Percentiles rank a stretch among this genome's conserved stretches.
Evolutionary conservation across 64 coral and sea anemone species (phyloP).

Genomic region (Pocillopora verrucosa): DNA sequence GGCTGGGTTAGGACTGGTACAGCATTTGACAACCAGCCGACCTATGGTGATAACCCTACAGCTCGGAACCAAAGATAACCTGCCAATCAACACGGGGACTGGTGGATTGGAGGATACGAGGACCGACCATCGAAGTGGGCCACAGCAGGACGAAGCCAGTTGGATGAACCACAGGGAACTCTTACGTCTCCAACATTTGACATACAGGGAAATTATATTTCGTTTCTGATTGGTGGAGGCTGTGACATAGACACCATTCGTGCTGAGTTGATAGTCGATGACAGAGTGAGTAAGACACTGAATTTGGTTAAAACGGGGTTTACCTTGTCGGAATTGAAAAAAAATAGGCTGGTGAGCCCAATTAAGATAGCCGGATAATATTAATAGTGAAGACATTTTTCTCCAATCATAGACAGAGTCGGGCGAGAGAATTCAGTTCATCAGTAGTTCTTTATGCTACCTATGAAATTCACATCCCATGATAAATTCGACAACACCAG

Average conservation of each 20-base stretch:
- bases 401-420: too few relatives aligned
- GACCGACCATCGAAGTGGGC: neutral
- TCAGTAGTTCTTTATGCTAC: too few relatives aligned
- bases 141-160: neutral
- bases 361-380: too few relatives aligned
- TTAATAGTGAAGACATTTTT: too few relatives aligned
- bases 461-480: too few relatives aligned
- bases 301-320: too few relatives aligned
- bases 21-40: conserved; percentile 6
- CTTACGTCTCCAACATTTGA: neutral
- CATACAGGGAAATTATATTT: neutral
- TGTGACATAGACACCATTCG: neutral
- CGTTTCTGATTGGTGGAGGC: conserved; percentile 1
- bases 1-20: neutral
- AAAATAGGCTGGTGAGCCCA: too few relatives aligned
- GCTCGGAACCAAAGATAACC: neutral
- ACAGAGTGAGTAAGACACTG: neutral
- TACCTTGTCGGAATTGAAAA: too few relatives aligned
- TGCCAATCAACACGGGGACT: neutral
- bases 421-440: too few relatives aligned
- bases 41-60: conserved; percentile 26
- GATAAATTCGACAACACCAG: too few relatives aligned
- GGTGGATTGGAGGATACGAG: conserved; percentile 7
- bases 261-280: neutral
- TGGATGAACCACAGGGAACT: neutral